Evolutionary conservation across 2,113 vertebrate species (phyloP).

Genomic region (Martes martes): DNA sequence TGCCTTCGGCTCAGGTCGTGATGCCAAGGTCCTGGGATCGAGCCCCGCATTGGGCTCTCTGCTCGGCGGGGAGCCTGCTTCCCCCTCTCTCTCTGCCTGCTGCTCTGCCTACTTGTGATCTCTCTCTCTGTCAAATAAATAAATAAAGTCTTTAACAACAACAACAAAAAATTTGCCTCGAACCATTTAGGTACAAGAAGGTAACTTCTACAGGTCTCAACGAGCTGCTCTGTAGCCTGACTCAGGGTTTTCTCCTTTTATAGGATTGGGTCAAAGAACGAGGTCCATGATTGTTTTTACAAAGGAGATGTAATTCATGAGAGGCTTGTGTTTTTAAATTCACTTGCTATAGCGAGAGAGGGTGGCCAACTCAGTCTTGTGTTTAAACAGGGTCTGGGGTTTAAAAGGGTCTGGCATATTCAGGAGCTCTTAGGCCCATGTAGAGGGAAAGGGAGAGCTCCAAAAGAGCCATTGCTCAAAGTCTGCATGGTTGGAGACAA

Average conservation of each 20-base stretch:
- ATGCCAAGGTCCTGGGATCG: no score
- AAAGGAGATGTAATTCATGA: background rate
- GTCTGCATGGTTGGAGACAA: constrained; percentile 1
- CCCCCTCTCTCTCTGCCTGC: no score
- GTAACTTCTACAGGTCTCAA: background rate
- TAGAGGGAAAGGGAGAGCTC: background rate
- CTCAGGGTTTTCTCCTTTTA: background rate
- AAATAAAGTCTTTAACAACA: no score
- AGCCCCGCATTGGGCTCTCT: no score
- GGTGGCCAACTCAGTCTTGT: background rate
- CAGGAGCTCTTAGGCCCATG: background rate
- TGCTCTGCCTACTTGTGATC: no score
- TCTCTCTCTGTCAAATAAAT: no score
- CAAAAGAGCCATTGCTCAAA: background rate
- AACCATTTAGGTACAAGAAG: background rate
- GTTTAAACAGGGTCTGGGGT: background rate
- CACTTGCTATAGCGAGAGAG: background rate
- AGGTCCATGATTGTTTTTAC: background rate
- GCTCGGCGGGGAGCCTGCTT: no score
- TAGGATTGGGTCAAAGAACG: background rate
- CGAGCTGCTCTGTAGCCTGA: background rate
- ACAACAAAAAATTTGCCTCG: background rate
- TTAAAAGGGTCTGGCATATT: background rate
- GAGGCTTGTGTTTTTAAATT: background rate
- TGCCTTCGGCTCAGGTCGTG: no score